A percentile compares a stretch with the other conserved stretches of the same genome.
Conservation (phyloP, 2,888 invertebrate genomes). For the Rotaria macrura region DNA sequence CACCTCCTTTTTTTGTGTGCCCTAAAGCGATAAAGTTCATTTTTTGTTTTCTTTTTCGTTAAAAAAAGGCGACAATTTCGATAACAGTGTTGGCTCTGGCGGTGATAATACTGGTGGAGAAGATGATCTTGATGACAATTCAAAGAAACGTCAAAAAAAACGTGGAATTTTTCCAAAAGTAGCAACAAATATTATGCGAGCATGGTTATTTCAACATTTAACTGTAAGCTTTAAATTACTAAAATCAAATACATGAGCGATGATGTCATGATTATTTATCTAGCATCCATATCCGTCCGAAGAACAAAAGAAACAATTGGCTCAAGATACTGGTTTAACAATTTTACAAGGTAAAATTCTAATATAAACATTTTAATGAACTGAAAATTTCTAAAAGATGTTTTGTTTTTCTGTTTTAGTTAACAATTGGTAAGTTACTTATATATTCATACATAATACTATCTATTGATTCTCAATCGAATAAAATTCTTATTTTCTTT, state of each 20-base stretch:
- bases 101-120: constrained; percentile 88
- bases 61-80: constrained; percentile 71
- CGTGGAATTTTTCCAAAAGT: constrained; percentile 99
- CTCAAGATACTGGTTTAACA: constrained; percentile 99
- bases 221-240: constrained; percentile 65
- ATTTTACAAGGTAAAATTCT: constrained; percentile 76
- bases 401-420: neutral
- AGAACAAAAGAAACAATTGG: constrained; percentile 99
- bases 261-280: constrained; percentile 42
- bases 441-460: too few species aligned
- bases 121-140: constrained; percentile 74
- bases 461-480: neutral
- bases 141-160: constrained; percentile 98
- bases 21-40: neutral
- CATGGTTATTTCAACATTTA: constrained; percentile 99
- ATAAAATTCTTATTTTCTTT: neutral
- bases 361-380: neutral
- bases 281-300: constrained; percentile 99
- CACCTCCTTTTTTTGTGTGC: neutral
- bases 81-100: constrained; percentile 72
- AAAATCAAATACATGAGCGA: too few species aligned
- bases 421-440: constrained; percentile 3
- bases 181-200: constrained; percentile 98
- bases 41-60: constrained; percentile 38
- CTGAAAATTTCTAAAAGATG: neutral